Evolutionary conservation across 2,888 invertebrate genomes (phyloP), one percentile per base, ranked within the genome.

Genomic region (Drosophila subquinaria): DNA sequence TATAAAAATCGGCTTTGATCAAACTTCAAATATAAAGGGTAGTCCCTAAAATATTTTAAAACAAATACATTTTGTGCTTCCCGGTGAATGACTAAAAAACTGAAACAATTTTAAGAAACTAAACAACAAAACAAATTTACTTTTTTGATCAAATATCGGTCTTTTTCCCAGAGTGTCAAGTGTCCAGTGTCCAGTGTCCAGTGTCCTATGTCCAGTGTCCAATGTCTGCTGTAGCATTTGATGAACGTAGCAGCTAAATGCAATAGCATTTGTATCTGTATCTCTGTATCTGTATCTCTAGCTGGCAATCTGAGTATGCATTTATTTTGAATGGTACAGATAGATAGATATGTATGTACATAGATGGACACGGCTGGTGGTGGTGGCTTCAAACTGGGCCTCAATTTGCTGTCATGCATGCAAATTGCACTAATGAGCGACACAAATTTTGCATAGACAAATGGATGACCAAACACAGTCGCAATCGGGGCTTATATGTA

Each of bases 341-440:
- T 71, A 71, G 78, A 63, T 69, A 62, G 82, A 73, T 30, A 30
- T 30, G 27, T 30, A 30, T 30, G 27, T 8, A 74, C 84, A 73
- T 71, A 71, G 78, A 63, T 69, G 64, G 82, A 73, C 76, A 69
- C 66, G 68, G 62, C 60, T 68, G 30, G 30, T 36, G 62, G 30
- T 36, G 62, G 20, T 68, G 75, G 78, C 74, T 77, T 61, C 50
- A 79, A 69, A 65, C 69, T 75, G 79, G 70, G 62, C 69, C 82
- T 72, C 79, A 75, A 84, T 87, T 89, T 89, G 85, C 79, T 73
- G 68, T 73, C 89, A 84, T 87, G 85, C 85, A 84, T 89, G 88
- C 88, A 87, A 85, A 89, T 89, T 81, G 88, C 85, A 84, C 89
- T 85, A 85, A 85, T 85, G 89, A 85, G 85, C 82, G 79, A 57